Evolutionary conservation across 2,113 vertebrate genomes (phyloP), one percentile per base, ranked within the genome.

Genomic region (Zosterops japonicus): DNA sequence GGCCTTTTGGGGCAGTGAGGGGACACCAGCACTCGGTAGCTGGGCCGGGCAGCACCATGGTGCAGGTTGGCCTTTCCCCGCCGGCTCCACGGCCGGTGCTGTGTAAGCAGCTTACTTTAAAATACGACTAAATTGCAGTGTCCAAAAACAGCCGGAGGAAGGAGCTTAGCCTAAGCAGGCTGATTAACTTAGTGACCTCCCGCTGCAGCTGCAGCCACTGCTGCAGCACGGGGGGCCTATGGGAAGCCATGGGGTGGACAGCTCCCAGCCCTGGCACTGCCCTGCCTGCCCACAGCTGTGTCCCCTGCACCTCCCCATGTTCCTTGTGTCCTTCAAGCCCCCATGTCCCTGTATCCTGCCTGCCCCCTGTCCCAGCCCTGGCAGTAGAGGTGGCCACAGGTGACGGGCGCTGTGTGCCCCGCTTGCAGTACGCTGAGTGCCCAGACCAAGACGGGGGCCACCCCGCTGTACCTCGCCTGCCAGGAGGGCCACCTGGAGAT

Each of bases 381-480:
- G 49, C 31, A n/a, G 36, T 0, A 5, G 39, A 9, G 3, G 69
- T 4, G 86, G 57, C 88, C 4, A 3, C 0, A 1, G 56, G 71
- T 94, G 90, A 95, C 11, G 2, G 55, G 55, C 1, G 2, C 56
- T 71, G 67, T 74, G 70, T 92, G 89, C 76, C 72, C 83, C 1
- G 0, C 28, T 94, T 94, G 7, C 98, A 99, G 99, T 46, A 98
- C 99, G 65, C 98, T 99, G 97, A 99, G 99, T 96, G 98, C 98
- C 94, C 99, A 99, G 98, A 99, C 99, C 93, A 99, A 99, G 98
- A 99, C 99, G 5, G 99, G 99, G 98, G 99, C 99, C 98, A 99
- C 99, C 41, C 99, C 99, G 15, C 98, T 99, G 94, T 99, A 99
- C 98, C 98, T 99, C 98, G 99, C 99, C 85, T 99, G 99, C 98